Conservation (phyloP, 2,113 vertebrate genomes). For the Isichthys henryi region DNA sequence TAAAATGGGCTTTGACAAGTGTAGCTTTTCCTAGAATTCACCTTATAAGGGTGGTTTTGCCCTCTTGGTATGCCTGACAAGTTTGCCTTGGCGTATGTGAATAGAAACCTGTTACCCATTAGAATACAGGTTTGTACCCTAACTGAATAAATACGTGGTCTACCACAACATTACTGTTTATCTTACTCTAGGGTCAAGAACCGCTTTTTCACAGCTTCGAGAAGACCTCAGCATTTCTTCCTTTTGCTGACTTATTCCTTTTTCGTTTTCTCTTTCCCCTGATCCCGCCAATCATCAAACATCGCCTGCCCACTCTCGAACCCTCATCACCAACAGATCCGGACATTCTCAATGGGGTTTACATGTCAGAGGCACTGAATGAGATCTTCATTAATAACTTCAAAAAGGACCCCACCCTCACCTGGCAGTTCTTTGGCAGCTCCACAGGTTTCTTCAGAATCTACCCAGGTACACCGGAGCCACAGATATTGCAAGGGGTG, state of each 20-base stretch:
- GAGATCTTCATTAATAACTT: constrained; percentile 87
- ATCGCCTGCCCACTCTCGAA: neutral
- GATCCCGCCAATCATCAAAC: neutral
- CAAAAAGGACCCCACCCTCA: constrained; percentile 82
- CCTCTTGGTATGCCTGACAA: neutral
- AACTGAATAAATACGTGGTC: neutral
- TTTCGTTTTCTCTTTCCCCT: neutral
- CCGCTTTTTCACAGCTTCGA: neutral
- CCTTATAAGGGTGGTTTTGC: neutral
- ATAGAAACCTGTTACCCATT: neutral
- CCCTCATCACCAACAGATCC: constrained; percentile 61
- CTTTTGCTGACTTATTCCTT: neutral
- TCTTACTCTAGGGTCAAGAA: neutral
- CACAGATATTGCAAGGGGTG: neutral
- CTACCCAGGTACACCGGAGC: constrained; percentile 75
- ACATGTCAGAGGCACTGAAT: constrained; percentile 91
- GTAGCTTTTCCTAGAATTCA: neutral
- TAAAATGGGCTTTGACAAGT: neutral
- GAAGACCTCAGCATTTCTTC: neutral
- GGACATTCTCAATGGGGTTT: constrained; percentile 82
- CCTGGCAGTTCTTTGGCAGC: constrained; percentile 96
- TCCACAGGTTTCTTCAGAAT: constrained; percentile 90
- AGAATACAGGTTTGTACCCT: neutral
- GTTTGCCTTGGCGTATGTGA: neutral
- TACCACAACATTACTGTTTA: neutral